phyloP scores from a whole-genome alignment of 2,888 invertebrate genomes.

The Drosophila pseudotakahashii region DNA sequence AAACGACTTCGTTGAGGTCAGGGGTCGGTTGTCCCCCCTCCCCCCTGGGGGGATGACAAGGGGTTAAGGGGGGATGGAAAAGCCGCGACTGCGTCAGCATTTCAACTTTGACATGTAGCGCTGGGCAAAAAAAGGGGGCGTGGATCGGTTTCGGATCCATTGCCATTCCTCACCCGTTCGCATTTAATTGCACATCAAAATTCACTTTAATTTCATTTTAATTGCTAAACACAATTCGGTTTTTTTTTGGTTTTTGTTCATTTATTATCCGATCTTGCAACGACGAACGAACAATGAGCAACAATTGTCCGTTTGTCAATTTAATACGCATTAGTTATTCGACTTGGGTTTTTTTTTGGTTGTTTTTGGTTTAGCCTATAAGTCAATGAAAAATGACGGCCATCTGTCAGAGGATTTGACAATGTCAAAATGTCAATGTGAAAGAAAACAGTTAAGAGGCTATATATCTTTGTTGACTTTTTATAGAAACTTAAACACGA shows the following conservation, averaged over 20 bases:
- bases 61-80: neutral
- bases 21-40: neutral
- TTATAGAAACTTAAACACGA: neutral
- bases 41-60: neutral
- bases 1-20: slow-evolving; percentile 50
- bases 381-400: slow-evolving; percentile 23
- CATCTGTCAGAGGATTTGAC: slow-evolving; percentile 37
- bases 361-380: neutral
- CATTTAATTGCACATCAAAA: slow-evolving; percentile 72
- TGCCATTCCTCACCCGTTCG: slow-evolving; percentile 5
- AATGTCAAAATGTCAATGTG: slow-evolving; percentile 24
- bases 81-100: slow-evolving; percentile 62
- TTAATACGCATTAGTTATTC: slow-evolving; percentile 16
- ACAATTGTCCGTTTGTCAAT: slow-evolving; percentile 29
- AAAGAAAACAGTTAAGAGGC: neutral
- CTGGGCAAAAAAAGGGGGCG: neutral
- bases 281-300: neutral
- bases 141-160: neutral
- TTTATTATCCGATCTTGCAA: slow-evolving; percentile 5
- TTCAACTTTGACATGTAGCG: slow-evolving; percentile 34
- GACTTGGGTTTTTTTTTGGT: slow-evolving; percentile 3
- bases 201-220: slow-evolving; percentile 67
- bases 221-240: slow-evolving; percentile 61
- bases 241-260: neutral
- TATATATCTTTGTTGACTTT: neutral